Base-by-base conservation (phyloP, 2,888 invertebrate species). In the Cheilosia soror region DNA sequence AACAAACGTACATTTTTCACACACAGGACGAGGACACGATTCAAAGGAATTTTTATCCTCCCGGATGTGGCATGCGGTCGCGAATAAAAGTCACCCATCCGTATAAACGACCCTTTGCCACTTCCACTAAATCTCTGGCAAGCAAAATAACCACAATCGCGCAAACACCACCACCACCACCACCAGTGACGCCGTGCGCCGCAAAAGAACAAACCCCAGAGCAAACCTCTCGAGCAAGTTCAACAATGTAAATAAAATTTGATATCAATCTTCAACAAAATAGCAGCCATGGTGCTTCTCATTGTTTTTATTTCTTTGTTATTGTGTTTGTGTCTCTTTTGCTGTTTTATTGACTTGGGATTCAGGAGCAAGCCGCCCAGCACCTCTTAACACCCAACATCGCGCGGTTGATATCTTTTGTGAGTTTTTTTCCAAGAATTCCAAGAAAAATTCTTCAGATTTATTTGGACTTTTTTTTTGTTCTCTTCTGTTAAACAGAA, bases 211-310 rank as follows among this genome's bases (percentile, higher is more conserved):
- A 75, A 65, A 25, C 65, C 53, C 40, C 27, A 60, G 58, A 76
- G 15, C 69, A 71, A 75, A 44, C 68, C 79, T 71, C 66, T 40
- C 11, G 51, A 69, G 55, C 42, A 76, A 85, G 68, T 57, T 81
- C 71, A 76, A 85, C 85, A 85, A 85, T 85, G 85, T 85, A 85
- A 85, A 85, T 85, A 81, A 76, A 85, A 81, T 81, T 81, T 85
- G 85, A 81, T 85, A 85, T 81, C 81, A 81, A 85, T 85, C 81
- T 85, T 76, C 49, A 62, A 44, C 42, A 62, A 69, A 69, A 73
- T 58, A 63, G 51, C 57, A 25, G 49, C 81, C 57, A 60, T 80
- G 78, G 80, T 60, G 75, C 63, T 58, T 65, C 63, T 60, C 55
- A 85, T 75, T 85, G 76, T 80, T 76, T 65, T 79, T 72, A 72